phyloP scores from a whole-genome alignment of 2,113 vertebrate species.

The Myodes glareolus region DNA sequence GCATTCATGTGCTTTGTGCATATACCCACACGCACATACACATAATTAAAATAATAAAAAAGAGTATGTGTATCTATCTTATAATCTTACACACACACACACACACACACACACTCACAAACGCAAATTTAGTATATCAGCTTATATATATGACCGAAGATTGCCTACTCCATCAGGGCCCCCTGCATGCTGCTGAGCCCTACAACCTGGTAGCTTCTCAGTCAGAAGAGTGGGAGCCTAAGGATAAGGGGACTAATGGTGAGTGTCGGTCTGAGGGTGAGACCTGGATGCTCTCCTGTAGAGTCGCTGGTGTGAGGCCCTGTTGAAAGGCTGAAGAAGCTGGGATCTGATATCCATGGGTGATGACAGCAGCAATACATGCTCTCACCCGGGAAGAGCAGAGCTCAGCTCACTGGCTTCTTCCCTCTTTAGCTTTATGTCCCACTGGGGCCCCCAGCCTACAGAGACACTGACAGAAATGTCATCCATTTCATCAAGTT shows the following conservation, averaged over 20 bases:
- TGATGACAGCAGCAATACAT: neutral
- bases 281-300: neutral
- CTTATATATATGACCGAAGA: neutral
- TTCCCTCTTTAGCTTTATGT: neutral
- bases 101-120: neutral
- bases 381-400: neutral
- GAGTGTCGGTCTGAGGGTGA: too few species aligned
- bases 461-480: neutral
- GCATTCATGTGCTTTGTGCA: too few species aligned
- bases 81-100: neutral
- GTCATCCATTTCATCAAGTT: neutral
- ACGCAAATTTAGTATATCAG: neutral
- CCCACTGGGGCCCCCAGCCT: neutral
- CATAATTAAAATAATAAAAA: too few species aligned
- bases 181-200: neutral
- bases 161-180: neutral
- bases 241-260: too few species aligned
- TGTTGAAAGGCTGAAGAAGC: neutral
- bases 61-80: too few species aligned
- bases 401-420: neutral
- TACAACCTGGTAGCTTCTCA: neutral
- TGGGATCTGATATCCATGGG: neutral
- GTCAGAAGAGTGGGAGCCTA: too few species aligned
- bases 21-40: too few species aligned
- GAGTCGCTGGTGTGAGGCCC: neutral